Evolutionary conservation across 2,113 vertebrate genomes (phyloP).

Genomic region (Lepisosteus osseus): DNA sequence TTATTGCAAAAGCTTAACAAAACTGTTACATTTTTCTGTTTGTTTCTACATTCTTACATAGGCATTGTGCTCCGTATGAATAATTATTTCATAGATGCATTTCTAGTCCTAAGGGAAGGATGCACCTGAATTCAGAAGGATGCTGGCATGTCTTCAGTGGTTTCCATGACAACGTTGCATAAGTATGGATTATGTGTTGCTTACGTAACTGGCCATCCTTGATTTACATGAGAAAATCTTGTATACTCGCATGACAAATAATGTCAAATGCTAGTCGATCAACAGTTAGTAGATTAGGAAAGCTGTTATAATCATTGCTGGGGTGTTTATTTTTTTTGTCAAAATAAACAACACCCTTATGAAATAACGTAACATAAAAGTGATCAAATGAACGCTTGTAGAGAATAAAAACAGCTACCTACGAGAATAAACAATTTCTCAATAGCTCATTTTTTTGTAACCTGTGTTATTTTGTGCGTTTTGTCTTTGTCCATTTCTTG

Average conservation of each 20-base stretch:
- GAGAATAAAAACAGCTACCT: too few relatives aligned
- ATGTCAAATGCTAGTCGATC: constrained; percentile 8
- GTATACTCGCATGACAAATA: constrained; percentile 3
- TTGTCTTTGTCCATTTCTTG: too few relatives aligned
- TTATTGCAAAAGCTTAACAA: not conserved
- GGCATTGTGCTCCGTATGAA: not conserved
- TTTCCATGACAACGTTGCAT: constrained; percentile 25
- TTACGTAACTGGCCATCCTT: constrained; percentile 16
- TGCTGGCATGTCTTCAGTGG: not conserved
- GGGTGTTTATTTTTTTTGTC: not conserved
- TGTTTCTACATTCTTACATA: not conserved
- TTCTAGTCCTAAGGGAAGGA: constrained; percentile 7
- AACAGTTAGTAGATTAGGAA: not conserved
- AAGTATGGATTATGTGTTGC: constrained; percentile 19
- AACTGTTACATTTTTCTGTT: not conserved
- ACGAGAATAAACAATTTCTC: too few relatives aligned
- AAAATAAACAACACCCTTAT: not conserved
- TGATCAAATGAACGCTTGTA: too few relatives aligned
- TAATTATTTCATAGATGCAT: constrained; percentile 7
- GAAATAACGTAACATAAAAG: too few relatives aligned
- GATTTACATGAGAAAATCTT: constrained; percentile 13
- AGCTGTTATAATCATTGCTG: not conserved
- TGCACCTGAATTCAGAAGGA: constrained; percentile 7
- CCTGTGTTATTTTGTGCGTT: too few relatives aligned
- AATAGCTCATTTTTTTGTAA: too few relatives aligned